phyloP scores from a whole-genome alignment of 2,113 vertebrate species.

The Mugil cephalus region DNA sequence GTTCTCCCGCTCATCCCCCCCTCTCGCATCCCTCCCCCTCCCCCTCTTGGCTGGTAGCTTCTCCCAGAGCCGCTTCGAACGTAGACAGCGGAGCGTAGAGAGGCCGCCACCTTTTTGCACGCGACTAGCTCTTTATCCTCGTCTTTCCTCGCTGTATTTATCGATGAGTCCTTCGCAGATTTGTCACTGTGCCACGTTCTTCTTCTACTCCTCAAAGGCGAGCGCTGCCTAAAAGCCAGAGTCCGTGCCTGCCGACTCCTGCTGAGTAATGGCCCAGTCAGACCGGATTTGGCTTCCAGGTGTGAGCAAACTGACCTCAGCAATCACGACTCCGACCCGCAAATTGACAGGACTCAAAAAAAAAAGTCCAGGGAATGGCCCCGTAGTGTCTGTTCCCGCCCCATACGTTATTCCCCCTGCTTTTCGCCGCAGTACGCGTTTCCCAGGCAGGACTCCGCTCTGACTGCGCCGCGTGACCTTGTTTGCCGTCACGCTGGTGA shows the following conservation, averaged over 20 bases:
- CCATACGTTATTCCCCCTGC: no score
- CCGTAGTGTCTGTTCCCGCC: no score
- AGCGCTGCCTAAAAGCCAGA: neutral
- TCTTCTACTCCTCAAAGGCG: conserved; percentile 19
- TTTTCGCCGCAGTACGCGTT: no score
- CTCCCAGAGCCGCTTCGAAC: conserved; percentile 8
- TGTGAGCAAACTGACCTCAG: no score
- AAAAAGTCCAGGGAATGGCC: no score
- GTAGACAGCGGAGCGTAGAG: neutral
- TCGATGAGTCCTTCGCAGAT: neutral
- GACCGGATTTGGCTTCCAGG: neutral
- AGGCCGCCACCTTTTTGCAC: neutral
- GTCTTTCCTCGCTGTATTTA: conserved; percentile 6
- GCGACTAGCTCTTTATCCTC: neutral
- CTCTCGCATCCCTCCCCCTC: no score
- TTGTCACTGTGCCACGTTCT: conserved; percentile 40
- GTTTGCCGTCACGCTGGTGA: conserved; percentile 5
- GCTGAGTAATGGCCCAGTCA: conserved; percentile 9
- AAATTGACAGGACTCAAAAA: neutral
- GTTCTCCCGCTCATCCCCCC: neutral
- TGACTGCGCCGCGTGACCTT: conserved; percentile 10
- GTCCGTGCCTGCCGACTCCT: neutral
- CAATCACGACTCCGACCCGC: neutral
- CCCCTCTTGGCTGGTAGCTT: neutral
- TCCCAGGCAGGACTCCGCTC: neutral